Conservation (phyloP, 2,113 vertebrate species). For the Catharus bicknelli region DNA sequence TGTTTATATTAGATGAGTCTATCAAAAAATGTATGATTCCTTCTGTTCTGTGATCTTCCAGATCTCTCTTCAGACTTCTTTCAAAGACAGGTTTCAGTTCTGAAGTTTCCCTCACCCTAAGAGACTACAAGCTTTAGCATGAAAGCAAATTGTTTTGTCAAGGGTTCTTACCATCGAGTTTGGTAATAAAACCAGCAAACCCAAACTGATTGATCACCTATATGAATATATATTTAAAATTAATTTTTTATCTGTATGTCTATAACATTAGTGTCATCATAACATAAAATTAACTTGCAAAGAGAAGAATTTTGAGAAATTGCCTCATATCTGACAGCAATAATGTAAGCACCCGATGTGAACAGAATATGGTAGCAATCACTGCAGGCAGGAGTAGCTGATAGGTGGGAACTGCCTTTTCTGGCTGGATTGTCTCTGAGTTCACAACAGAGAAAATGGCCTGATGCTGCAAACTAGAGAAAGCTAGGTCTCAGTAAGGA, state of each 20-base stretch:
- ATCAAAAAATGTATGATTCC: background rate
- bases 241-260: background rate
- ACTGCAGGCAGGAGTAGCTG: background rate
- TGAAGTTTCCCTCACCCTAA: background rate
- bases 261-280: background rate
- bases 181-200: background rate
- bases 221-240: no score
- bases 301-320: background rate
- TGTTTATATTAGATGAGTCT: background rate
- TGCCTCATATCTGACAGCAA: background rate
- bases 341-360: fast-evolving
- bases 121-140: background rate
- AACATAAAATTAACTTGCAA: background rate
- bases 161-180: background rate
- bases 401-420: background rate
- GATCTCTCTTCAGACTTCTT: background rate
- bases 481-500: background rate
- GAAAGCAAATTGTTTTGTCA: background rate
- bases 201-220: background rate
- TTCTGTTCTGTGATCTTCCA: background rate
- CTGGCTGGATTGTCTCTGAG: background rate
- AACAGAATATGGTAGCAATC: background rate
- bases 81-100: background rate
- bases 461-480: background rate
- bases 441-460: background rate